phyloP scores from a whole-genome alignment of 2,797 vertebrate genomes.

The Pyrocephalus nanus region DNA sequence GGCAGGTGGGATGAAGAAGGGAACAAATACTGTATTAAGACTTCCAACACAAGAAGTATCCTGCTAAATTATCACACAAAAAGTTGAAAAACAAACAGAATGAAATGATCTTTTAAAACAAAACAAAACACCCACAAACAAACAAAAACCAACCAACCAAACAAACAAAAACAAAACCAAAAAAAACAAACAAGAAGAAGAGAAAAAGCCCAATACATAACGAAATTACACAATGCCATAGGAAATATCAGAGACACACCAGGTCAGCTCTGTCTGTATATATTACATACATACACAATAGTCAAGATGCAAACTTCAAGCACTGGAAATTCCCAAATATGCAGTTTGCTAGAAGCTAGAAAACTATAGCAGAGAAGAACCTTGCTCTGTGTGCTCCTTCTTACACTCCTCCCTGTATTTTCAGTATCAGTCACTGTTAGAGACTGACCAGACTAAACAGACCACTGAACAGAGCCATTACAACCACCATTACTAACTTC shows the following conservation, averaged over 20 bases:
- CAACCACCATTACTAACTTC: not conserved
- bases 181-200: too few species aligned
- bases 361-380: not conserved
- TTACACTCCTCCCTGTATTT: not conserved
- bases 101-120: not conserved
- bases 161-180: too few species aligned
- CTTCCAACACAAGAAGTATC: not conserved
- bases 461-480: not conserved
- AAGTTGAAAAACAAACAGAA: not conserved
- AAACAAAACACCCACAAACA: too few species aligned
- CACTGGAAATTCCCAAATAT: not conserved
- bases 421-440: not conserved
- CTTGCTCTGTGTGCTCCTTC: not conserved
- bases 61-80: not conserved
- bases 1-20: not conserved
- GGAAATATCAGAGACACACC: not conserved
- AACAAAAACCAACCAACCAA: too few species aligned
- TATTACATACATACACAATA: rapidly evolving
- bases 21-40: not conserved
- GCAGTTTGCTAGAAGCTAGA: not conserved
- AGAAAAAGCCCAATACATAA: not conserved
- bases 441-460: not conserved
- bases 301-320: not conserved
- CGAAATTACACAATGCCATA: not conserved
- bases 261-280: not conserved